Base-by-base conservation (phyloP, 2,113 vertebrate genomes). In the Platichthys flesus region DNA sequence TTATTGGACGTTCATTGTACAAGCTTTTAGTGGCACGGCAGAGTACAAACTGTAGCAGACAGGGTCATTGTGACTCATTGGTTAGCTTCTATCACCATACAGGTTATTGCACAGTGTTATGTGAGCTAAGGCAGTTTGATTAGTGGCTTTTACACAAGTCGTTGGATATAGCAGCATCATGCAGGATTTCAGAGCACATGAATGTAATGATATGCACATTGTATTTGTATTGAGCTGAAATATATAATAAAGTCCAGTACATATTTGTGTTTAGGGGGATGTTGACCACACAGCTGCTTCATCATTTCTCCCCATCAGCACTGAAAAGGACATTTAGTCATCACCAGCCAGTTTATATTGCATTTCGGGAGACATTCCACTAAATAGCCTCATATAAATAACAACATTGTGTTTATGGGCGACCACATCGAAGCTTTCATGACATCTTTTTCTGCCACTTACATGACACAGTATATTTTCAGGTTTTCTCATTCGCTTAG, bases 381-480 rank as follows among this genome's bases (percentile, higher is more conserved):
- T 71, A 77, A 85, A 82, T 81, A 75, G 51, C 55, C 45, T 59
- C 68, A 67, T 67, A 74, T 81, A 71, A 80, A 80, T 79, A 78
- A 24, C 2, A 24, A 24, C 24, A 70, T 51, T 81, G 79, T 74
- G 83, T 77, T 71, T 85, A 76, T 67, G 47, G 59, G 47, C 24
- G 24, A 47, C 75, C 74, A 75, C 69, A 87, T 79, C 23, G 88
- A 75, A 83, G 76, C 60, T 67, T 67, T 74, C n/a, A 56, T 60
- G 2, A 21, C 51, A 54, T 54, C n/a, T 7, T 10, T 54, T 20
- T 21, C 18, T 9, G 51, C 21, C 51, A 9, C 51, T 54, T n/a
- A 54, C 51, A 21, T n/a, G 8, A 54, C 20, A 15, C 51, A 54
- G 51, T 47, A 47, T 47, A 16, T 47, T 15, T 47, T 15, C 15